A percentile compares a stretch with the other conserved stretches of the same genome.
Evolutionary conservation across 2,797 vertebrate species (phyloP).

Genomic region (Merluccius polli): DNA sequence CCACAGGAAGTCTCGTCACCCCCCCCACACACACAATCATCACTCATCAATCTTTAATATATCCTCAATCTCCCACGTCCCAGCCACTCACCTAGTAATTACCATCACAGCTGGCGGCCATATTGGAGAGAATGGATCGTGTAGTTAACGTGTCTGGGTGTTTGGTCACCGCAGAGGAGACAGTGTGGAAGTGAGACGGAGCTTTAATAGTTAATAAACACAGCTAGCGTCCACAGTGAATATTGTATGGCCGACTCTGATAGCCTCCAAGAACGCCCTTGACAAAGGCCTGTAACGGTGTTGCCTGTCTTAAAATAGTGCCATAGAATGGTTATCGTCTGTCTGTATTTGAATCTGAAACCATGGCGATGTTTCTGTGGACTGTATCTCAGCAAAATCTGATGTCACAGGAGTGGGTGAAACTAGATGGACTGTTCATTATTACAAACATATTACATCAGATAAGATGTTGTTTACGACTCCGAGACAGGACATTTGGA

Average conservation of each 20-base stretch:
- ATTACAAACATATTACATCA: background rate
- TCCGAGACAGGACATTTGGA: background rate
- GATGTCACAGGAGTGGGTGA: background rate
- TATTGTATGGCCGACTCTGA: background rate
- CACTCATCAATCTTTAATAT: conserved; percentile 68
- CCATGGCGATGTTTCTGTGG: background rate
- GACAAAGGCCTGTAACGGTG: background rate
- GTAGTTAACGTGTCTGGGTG: conserved; percentile 23
- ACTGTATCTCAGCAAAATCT: background rate
- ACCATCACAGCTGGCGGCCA: conserved; percentile 61
- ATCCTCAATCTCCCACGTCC: conserved; percentile 45
- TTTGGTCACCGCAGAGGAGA: conserved; percentile 11
- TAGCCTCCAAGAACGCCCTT: background rate
- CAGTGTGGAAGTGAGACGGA: background rate
- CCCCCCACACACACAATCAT: conserved; percentile 57
- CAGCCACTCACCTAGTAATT: conserved; percentile 53
- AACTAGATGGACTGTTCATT: background rate
- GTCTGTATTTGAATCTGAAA: background rate
- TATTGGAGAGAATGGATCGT: conserved; percentile 38
- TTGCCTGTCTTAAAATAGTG: background rate
- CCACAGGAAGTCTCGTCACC: conserved; percentile 48
- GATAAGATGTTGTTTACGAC: background rate
- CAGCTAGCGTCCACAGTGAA: background rate
- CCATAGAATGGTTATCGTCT: background rate
- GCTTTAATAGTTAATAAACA: background rate